Percentiles rank a stretch among this genome's conserved stretches.
These are phyloP conservation scores for Centropyge bicolor DNA, from an alignment of 2,797 vertebrate genomes.

Conservation along the genomic window DNA sequence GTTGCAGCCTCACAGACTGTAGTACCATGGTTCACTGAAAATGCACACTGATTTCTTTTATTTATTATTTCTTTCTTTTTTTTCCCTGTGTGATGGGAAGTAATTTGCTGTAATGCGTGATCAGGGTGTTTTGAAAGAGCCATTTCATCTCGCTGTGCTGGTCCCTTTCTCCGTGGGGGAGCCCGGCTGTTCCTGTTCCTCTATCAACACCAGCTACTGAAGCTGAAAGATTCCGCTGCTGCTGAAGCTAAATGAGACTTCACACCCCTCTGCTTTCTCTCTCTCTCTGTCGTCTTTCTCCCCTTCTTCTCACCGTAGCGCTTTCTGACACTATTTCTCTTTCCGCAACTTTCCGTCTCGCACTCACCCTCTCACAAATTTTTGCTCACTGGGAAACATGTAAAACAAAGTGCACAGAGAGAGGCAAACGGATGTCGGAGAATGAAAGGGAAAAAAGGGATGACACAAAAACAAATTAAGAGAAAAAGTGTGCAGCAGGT, in stretches of 20 bases:
- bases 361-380: conserved; percentile 3
- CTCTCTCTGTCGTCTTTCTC: conserved; percentile 13
- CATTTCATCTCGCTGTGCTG: conserved; percentile 65
- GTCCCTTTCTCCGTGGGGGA: conserved; percentile 68
- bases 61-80: conserved; percentile 71
- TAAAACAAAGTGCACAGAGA: background rate
- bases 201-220: conserved; percentile 62
- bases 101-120: conserved; percentile 79
- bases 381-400: conserved; percentile 20
- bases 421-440: conserved; percentile 30
- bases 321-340: conserved; percentile 6
- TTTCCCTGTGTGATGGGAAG: conserved; percentile 69
- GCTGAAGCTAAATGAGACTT: conserved; percentile 66
- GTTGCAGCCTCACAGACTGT: conserved; percentile 41
- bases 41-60: conserved; percentile 78
- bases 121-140: conserved; percentile 74
- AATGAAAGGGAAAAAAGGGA: background rate
- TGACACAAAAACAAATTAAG: conserved; percentile 2
- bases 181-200: conserved; percentile 70
- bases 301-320: background rate
- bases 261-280: conserved; percentile 45
- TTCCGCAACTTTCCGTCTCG: conserved; percentile 5
- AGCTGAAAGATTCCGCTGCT: conserved; percentile 60
- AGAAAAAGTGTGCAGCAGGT: background rate
- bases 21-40: conserved; percentile 56